A percentile compares a stretch with the other conserved stretches of the same genome.
phyloP scores from a whole-genome alignment of 2,888 invertebrate species.

The Melangyna quadrimaculata region DNA sequence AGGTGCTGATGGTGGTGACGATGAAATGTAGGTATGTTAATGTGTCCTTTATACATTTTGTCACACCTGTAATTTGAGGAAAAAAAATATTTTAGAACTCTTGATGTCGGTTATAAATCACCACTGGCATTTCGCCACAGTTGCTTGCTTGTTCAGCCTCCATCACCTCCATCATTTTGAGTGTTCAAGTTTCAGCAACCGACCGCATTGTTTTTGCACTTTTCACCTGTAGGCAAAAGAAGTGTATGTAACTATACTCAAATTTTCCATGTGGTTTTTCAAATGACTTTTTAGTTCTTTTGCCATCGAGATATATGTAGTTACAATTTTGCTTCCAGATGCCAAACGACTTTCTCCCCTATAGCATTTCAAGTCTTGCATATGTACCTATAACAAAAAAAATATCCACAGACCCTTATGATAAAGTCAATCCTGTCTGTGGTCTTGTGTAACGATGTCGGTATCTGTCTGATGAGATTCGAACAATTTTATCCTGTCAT shows the following conservation, averaged over 20 bases:
- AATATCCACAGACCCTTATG: background rate
- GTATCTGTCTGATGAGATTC: background rate
- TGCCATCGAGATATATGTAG: background rate
- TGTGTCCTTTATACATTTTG: background rate
- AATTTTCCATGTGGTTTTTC: background rate
- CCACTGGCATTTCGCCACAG: background rate
- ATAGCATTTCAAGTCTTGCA: background rate
- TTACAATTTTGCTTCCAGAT: background rate
- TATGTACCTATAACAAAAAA: background rate
- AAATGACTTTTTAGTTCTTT: constrained; percentile 10
- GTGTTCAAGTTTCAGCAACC: background rate
- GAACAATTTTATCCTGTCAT: constrained; percentile 7
- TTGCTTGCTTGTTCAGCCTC: background rate
- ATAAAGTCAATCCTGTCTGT: background rate
- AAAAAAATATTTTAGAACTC: background rate
- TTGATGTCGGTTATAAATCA: background rate
- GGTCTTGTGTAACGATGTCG: background rate
- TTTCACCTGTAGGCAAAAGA: background rate
- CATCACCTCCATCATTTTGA: background rate
- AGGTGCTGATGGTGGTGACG: constrained; percentile 1
- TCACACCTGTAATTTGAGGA: background rate
- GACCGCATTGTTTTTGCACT: background rate
- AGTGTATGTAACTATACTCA: constrained; percentile 2
- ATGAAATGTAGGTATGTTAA: background rate
- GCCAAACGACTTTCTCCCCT: constrained; percentile 2